Percentiles rank a stretch among this genome's conserved stretches.
phyloP scores from a whole-genome alignment of 92 coral and sea anemone species.

The Paragorgia papillata region DNA sequence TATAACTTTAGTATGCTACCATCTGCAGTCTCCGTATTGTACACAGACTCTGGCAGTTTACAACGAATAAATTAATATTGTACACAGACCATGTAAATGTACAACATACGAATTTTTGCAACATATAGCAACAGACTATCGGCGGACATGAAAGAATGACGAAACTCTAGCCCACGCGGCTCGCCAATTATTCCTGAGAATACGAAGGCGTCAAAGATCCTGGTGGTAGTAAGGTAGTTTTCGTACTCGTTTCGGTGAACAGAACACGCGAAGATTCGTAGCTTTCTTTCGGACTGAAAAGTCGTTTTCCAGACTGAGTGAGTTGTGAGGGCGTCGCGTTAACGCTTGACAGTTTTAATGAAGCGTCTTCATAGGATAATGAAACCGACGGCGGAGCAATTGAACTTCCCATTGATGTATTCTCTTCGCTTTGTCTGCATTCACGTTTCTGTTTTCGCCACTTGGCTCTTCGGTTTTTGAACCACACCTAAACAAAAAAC shows the following conservation, averaged over 20 bases:
- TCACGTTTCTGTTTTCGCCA: conserved; percentile 97
- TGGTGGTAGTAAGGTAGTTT: neutral
- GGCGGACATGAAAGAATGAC: too few species aligned
- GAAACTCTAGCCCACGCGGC: neutral
- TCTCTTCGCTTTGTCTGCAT: conserved; percentile 25
- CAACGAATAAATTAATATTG: too few species aligned
- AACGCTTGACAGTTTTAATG: conserved; percentile 13
- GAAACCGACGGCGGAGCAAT: conserved; percentile 15
- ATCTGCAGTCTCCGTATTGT: too few species aligned
- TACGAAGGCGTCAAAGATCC: conserved; percentile 25
- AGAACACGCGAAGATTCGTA: neutral
- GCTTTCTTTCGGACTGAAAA: conserved; percentile 2
- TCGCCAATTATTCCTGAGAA: neutral
- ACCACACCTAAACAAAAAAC: conserved; percentile 79
- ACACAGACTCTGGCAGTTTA: too few species aligned
- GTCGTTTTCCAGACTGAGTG: conserved; percentile 17
- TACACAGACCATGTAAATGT: too few species aligned
- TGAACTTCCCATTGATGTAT: conserved; percentile 3
- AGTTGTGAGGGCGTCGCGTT: conserved; percentile 1
- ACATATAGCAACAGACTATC: too few species aligned
- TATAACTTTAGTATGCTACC: too few species aligned
- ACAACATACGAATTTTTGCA: too few species aligned
- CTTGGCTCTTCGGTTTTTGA: conserved; percentile 96
- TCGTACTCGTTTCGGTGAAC: conserved; percentile 2
- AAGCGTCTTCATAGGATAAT: conserved; percentile 23